Conservation (phyloP, 1,140 invertebrate species). For the Goniozus legneri region DNA sequence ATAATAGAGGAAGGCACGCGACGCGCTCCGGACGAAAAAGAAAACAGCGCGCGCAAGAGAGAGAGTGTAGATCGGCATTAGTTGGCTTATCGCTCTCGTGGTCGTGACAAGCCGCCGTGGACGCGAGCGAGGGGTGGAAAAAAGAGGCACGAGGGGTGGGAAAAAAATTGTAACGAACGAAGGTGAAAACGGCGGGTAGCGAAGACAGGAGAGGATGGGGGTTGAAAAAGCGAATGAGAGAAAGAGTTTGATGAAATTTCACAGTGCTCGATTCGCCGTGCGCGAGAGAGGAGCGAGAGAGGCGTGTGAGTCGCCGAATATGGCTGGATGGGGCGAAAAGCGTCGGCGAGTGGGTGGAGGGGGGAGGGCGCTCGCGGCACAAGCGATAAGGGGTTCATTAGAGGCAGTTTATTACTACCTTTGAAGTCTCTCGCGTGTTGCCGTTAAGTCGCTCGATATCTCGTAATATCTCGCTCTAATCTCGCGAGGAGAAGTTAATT, state of each 20-base stretch:
- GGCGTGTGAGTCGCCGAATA: slow-evolving; percentile 17
- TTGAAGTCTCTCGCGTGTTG: slow-evolving; percentile 57
- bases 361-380: slow-evolving; percentile 35
- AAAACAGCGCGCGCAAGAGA: slow-evolving; percentile 1
- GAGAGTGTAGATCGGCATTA: slow-evolving; percentile 24
- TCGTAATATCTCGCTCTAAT: slow-evolving; percentile 56
- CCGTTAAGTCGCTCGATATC: slow-evolving; percentile 56
- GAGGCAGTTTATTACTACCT: slow-evolving; percentile 56
- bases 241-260: slow-evolving; percentile 18
- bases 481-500: slow-evolving; percentile 56
- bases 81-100: slow-evolving; percentile 21
- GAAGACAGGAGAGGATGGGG: slow-evolving; percentile 10
- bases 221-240: slow-evolving; percentile 11
- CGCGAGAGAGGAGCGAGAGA: slow-evolving; percentile 12
- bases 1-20: slow-evolving; percentile 17
- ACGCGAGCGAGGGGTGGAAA: slow-evolving; percentile 9
- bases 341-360: neutral
- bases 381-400: slow-evolving; percentile 57
- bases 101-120: slow-evolving; percentile 5
- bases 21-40: slow-evolving; percentile 11
- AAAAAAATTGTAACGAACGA: slow-evolving; percentile 3
- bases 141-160: neutral
- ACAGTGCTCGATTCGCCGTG: slow-evolving; percentile 19
- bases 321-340: neutral
- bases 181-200: neutral